Conservation (phyloP, 2,113 vertebrate genomes). For the Microtus oregoni region DNA sequence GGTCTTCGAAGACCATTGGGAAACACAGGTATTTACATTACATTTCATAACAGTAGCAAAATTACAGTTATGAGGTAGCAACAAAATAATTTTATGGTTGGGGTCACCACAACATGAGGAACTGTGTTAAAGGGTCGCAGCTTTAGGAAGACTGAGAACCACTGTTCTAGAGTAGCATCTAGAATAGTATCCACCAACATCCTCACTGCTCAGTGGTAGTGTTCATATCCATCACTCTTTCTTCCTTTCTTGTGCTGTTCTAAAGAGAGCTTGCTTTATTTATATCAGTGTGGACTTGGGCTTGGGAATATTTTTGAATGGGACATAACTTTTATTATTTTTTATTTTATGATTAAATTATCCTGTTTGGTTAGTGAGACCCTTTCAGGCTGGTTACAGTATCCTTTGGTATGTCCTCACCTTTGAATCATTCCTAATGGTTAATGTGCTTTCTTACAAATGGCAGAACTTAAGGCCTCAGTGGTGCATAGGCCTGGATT, state of each 20-base stretch:
- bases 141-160: background rate
- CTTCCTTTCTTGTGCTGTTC: background rate
- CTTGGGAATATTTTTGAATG: conserved; percentile 20
- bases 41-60: background rate
- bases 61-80: background rate
- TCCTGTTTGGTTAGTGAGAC: background rate
- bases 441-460: background rate
- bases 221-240: background rate
- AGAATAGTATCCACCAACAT: background rate
- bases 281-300: conserved; percentile 11
- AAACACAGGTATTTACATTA: background rate
- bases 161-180: background rate
- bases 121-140: background rate
- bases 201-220: background rate
- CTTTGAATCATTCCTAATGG: background rate
- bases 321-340: conserved; percentile 23
- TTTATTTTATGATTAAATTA: conserved; percentile 1
- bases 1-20: background rate
- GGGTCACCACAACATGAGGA: background rate
- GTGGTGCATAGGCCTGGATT: background rate
- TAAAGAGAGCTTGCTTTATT: conserved; percentile 33
- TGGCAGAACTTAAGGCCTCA: background rate
- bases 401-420: background rate
- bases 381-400: background rate
- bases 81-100: background rate